Evolutionary conservation across 2,113 vertebrate species (phyloP).

Genomic region (Lepisosteus oculatus): DNA sequence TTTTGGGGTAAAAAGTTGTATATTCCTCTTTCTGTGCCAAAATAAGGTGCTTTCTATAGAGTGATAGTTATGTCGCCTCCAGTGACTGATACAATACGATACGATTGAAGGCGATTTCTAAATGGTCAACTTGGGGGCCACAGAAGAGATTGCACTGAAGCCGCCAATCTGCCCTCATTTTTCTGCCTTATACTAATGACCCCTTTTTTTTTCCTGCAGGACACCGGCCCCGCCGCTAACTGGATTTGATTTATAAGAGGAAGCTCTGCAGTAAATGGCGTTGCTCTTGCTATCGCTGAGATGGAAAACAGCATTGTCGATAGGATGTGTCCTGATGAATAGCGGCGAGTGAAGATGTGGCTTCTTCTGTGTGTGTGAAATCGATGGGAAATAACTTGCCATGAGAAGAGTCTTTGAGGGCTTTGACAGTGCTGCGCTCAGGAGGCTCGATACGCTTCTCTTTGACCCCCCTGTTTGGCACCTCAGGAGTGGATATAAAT

Average conservation of each 20-base stretch:
- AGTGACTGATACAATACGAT: constrained; percentile 28
- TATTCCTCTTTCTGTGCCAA: constrained; percentile 25
- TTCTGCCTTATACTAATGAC: constrained; percentile 66
- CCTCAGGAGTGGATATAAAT: constrained; percentile 67
- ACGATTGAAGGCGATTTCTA: constrained; percentile 22
- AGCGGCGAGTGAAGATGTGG: constrained; percentile 68
- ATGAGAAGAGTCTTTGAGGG: constrained; percentile 62
- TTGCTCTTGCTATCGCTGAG: constrained; percentile 53
- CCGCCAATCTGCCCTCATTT: constrained; percentile 50
- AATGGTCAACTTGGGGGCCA: constrained; percentile 25
- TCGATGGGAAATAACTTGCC: constrained; percentile 66
- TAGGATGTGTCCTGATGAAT: constrained; percentile 70
- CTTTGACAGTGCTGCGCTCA: constrained; percentile 54
- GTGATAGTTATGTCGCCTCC: constrained; percentile 21
- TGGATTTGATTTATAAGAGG: constrained; percentile 76
- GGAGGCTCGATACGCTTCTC: constrained; percentile 52
- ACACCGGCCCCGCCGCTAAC: constrained; percentile 70
- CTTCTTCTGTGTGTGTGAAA: constrained; percentile 62
- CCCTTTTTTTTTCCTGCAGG: constrained; percentile 81
- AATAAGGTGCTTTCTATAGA: constrained; percentile 34
- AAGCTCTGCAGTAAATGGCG: constrained; percentile 67
- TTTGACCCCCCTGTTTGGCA: constrained; percentile 36
- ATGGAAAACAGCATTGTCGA: constrained; percentile 75
- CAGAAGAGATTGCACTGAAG: constrained; percentile 29
- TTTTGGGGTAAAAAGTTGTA: too few relatives aligned